phyloP scores from a whole-genome alignment of 2,888 invertebrate species.

The Andricus curvator region DNA sequence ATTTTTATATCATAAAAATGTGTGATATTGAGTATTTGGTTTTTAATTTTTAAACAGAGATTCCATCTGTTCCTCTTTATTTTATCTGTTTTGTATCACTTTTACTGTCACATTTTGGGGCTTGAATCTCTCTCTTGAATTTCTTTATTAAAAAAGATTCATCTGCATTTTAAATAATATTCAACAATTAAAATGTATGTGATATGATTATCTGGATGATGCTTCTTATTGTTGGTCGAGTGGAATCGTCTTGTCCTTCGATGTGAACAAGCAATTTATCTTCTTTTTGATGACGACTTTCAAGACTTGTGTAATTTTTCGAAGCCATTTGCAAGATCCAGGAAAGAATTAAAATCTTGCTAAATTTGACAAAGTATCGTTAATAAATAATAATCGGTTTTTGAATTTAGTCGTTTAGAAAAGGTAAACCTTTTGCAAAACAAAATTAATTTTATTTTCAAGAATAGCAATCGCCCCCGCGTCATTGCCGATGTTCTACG shows the following conservation, averaged over 20 bases:
- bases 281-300: conserved; percentile 28
- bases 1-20: no score
- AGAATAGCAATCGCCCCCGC: conserved; percentile 33
- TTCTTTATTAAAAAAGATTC: background rate
- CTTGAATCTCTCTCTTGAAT: background rate
- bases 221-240: conserved; percentile 4
- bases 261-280: conserved; percentile 47
- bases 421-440: background rate
- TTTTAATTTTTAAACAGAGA: conserved; percentile 1
- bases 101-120: background rate
- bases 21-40: background rate
- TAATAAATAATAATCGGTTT: background rate
- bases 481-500: conserved; percentile 25
- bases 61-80: background rate
- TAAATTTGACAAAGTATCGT: background rate
- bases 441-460: conserved; percentile 38
- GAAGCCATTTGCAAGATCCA: conserved; percentile 14
- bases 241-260: conserved; percentile 14
- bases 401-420: background rate
- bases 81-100: background rate
- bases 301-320: conserved; percentile 11
- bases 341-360: background rate
- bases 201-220: conserved; percentile 22
- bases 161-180: background rate
- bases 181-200: background rate